Evolutionary conservation across 1,140 invertebrate genomes (phyloP), one percentile per base, ranked within the genome.

Genomic region (Lethrus apterus): DNA sequence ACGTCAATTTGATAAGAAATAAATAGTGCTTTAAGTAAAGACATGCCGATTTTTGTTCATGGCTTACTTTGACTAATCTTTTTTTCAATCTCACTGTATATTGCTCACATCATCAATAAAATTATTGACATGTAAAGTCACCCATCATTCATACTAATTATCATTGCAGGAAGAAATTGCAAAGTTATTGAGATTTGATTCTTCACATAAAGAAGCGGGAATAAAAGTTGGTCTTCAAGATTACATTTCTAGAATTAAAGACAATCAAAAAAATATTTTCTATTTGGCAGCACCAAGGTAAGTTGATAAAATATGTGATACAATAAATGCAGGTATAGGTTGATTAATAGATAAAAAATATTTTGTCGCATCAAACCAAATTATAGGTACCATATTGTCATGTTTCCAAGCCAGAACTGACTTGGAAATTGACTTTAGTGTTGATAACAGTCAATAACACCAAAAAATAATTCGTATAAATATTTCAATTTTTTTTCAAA

Each of bases 231-330:
- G 82, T n/a, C 67, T 98, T 2, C 70, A 81, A 3, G 89, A 98
- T 46, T 98, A 98, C 66, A 74, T 76, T 30, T 71, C 69, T 38
- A 65, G 80, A 48, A 83, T 83, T 67, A 75, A 78, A 45, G 71
- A 80, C 13, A 81, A 84, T 7, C 86, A 93, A 62, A 86, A 83
- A 46, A 82, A 86, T 53, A 91, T 98, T 53, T 98, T 89, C 67
- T 98, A 96, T 64, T 71, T 98, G 51, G 85, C 90, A 44, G 90
- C 93, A 10, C 93, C 93, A 10, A 94, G 79, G 89, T 91, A 72
- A 60, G 33, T 54, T 30, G 20, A 33, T 13, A 30, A 29, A 26
- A 32, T 26, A 7, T 26, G 23, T 26, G 5, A 26, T 7, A 26
- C 23, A 26, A 26, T 7, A 26, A 26, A 5, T 26, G 5, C n/a